Evolutionary conservation across 2,888 invertebrate genomes (phyloP).

Genomic region (Ichneumoninae sp.): DNA sequence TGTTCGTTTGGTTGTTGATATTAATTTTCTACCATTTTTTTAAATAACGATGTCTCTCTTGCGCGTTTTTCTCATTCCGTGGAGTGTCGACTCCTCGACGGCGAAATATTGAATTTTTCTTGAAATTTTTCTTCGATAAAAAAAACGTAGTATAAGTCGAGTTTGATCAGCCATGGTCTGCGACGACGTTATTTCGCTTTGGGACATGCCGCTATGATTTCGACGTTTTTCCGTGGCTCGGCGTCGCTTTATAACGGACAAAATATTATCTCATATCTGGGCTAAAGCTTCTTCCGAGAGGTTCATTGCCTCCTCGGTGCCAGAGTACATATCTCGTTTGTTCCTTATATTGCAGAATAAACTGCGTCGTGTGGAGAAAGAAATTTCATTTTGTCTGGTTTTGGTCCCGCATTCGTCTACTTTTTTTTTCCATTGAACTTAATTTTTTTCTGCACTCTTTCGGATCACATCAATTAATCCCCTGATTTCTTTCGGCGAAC

Average conservation of each 20-base stretch:
- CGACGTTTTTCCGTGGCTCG: constrained; percentile 17
- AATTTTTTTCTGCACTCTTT: neutral
- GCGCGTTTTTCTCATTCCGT: neutral
- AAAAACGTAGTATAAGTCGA: constrained; percentile 29
- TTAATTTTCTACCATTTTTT: neutral
- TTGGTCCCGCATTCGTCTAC: neutral
- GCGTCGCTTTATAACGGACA: constrained; percentile 24
- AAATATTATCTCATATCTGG: constrained; percentile 44
- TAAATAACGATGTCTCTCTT: neutral
- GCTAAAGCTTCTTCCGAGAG: constrained; percentile 32
- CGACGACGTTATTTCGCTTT: constrained; percentile 17
- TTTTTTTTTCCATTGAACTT: neutral
- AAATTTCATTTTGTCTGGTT: constrained; percentile 4
- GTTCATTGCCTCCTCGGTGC: neutral
- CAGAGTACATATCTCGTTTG: constrained; percentile 14
- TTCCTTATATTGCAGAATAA: constrained; percentile 12
- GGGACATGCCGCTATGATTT: constrained; percentile 19
- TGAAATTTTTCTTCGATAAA: neutral
- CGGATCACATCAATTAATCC: neutral
- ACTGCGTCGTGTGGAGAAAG: neutral
- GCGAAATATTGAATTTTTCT: neutral
- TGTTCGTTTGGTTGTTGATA: neutral
- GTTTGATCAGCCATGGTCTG: constrained; percentile 32
- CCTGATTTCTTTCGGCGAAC: neutral
- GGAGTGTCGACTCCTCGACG: neutral